Evolutionary conservation across 30 jellyfish, hydroid and myxozoan species (phyloP).

Genomic region (Clytia hemisphaerica): DNA sequence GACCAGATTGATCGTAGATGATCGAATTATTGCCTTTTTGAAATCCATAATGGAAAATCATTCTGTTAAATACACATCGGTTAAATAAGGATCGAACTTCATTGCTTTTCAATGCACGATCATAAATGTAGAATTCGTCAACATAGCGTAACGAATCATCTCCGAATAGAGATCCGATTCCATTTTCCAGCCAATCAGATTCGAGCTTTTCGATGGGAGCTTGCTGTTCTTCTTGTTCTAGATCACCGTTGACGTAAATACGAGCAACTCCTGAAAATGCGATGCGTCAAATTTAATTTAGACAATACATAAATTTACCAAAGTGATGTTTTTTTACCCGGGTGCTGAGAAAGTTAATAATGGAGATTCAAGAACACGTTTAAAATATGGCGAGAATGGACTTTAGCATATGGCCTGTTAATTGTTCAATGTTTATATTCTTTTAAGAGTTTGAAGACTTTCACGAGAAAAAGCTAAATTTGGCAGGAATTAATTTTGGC

Average conservation of each 20-base stretch:
- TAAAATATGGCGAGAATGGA: too few species aligned
- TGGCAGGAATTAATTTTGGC: too few species aligned
- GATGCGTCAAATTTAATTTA: not conserved
- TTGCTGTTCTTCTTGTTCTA: constrained; percentile 58
- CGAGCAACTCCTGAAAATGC: constrained; percentile 63
- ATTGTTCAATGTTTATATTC: too few species aligned
- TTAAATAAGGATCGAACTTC: constrained; percentile 59
- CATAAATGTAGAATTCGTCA: constrained; percentile 68
- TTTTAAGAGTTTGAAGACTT: too few species aligned
- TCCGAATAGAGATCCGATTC: constrained; percentile 74
- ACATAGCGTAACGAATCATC: constrained; percentile 92
- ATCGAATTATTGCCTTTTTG: constrained; percentile 81
- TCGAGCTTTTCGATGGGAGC: constrained; percentile 63
- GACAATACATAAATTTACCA: not conserved
- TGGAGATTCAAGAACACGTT: not conserved
- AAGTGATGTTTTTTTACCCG: not conserved
- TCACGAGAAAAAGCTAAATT: too few species aligned
- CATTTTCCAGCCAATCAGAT: constrained; percentile 87
- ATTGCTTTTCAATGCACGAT: constrained; percentile 65
- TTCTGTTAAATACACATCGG: constrained; percentile 76
- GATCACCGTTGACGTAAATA: constrained; percentile 73
- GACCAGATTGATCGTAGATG: constrained; percentile 85
- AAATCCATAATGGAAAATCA: constrained; percentile 94
- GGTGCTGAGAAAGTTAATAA: not conserved
- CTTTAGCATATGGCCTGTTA: too few species aligned